A percentile compares a stretch with the other conserved stretches of the same genome.
These are phyloP conservation scores for Macropis europaea DNA, from an alignment of 2,888 invertebrate genomes.

Conservation along the genomic window DNA sequence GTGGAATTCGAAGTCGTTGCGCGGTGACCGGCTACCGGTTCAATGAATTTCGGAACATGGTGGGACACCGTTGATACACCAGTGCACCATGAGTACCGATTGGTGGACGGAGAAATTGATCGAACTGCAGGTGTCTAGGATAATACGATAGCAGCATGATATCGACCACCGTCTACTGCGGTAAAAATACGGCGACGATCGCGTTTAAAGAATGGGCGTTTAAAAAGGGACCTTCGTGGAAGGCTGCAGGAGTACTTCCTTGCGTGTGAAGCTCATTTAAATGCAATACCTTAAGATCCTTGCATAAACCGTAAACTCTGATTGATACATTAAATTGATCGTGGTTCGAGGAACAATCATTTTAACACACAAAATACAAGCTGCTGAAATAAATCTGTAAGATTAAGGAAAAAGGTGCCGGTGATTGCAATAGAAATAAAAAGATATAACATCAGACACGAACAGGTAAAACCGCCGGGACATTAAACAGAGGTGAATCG, in stretches of 20 bases:
- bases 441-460: background rate
- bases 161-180: slow-evolving; percentile 55
- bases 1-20: background rate
- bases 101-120: slow-evolving; percentile 72
- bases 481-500: background rate
- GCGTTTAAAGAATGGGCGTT: slow-evolving; percentile 10
- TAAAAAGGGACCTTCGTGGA: background rate
- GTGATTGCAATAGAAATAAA: no score
- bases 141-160: slow-evolving; percentile 60
- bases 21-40: background rate
- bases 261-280: background rate
- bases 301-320: no score
- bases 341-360: no score
- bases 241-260: background rate
- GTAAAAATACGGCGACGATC: slow-evolving; percentile 43
- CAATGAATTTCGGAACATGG: background rate
- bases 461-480: background rate
- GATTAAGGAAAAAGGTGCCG: no score
- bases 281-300: background rate
- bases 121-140: slow-evolving; percentile 74
- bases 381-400: no score
- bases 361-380: no score
- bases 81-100: slow-evolving; percentile 50
- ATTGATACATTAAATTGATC: no score
- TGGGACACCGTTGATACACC: background rate